Evolutionary conservation across 1,140 invertebrate genomes (phyloP), one percentile per base, ranked within the genome.

Genomic region (Lepidurus apus): DNA sequence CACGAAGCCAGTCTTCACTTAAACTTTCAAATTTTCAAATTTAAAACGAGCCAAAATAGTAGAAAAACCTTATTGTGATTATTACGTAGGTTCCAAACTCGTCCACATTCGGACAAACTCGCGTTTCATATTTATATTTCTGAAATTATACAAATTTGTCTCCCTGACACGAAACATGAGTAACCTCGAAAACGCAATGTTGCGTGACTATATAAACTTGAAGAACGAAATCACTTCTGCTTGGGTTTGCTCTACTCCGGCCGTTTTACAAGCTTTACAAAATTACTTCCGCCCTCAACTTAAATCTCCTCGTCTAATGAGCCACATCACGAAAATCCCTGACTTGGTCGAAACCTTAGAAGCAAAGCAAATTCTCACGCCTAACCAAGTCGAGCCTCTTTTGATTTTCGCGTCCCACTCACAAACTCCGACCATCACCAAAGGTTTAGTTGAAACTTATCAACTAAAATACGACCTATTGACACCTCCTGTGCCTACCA

Each of bases 261-360:
- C 53, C 13, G 7, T 17, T 13, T 65, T 65, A 65, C 17, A 65
- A 13, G 21, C 53, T 17, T 65, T 9, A 1, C 17, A 65, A 9
- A 65, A 21, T 65, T 17, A 17, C 21, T 65, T 65, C 53, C 53
- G 53, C 8, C 17, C 9, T 65, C 17, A 7, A 7, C 17, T 65
- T 7, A 65, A 65, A 17, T 65, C 53, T 65, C 53, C 53, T 21
- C 53, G 53, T 21, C 53, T 65, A 13, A 13, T 65, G 8, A 65
- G 53, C 53, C 53, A 65, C 13, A 4, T 65, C 17, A 7, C 17
- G 17, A 9, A 65, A 13, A 3, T 65, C 7, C 13, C 53, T 13
- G 53, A 65, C 53, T 65, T 65, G n/a, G 13, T 65, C 53, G 17
- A 65, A 65, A 65, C 53, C 17, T 21, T 65, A 65, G 53, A 65